Evolutionary conservation across 2,888 invertebrate genomes (phyloP).

Genomic region (Sphecodes monilicornis): DNA sequence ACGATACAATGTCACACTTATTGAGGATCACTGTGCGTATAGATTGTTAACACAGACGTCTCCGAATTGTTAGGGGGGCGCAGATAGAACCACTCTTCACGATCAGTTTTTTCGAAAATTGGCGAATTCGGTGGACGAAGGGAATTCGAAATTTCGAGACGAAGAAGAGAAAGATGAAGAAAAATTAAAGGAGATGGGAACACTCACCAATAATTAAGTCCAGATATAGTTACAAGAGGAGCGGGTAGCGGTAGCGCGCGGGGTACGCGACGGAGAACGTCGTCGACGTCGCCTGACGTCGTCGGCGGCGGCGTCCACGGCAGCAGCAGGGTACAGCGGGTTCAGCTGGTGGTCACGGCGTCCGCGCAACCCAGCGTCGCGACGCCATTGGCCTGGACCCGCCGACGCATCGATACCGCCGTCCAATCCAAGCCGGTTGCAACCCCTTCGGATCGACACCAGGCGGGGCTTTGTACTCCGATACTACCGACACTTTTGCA

Average conservation of each 20-base stretch:
- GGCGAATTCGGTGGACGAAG: neutral
- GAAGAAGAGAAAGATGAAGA: neutral
- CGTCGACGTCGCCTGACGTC: slow-evolving; percentile 87
- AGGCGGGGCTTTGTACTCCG: slow-evolving; percentile 80
- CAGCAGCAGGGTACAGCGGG: slow-evolving; percentile 64
- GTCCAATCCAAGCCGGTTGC: slow-evolving; percentile 74
- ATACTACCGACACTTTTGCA: slow-evolving; percentile 47
- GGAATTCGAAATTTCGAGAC: neutral
- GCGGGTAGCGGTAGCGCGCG: slow-evolving; percentile 81
- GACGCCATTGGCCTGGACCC: slow-evolving; percentile 81
- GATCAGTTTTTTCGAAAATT: neutral
- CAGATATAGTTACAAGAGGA: slow-evolving; percentile 81
- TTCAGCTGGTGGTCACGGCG: slow-evolving; percentile 78
- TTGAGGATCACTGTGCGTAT: neutral
- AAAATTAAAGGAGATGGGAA: neutral
- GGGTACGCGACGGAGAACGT: slow-evolving; percentile 83
- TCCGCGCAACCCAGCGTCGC: slow-evolving; percentile 85
- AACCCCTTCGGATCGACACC: slow-evolving; percentile 80
- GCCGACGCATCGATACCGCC: slow-evolving; percentile 86
- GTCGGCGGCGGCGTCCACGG: slow-evolving; percentile 75
- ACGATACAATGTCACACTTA: neutral
- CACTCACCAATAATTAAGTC: slow-evolving; percentile 84
- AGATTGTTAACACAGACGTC: neutral
- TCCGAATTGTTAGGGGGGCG: neutral
- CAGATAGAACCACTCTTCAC: neutral